Percentiles rank a stretch among this genome's conserved stretches.
Evolutionary conservation across 2,797 vertebrate genomes (phyloP).

Genomic region (Urocyon cinereoargenteus): DNA sequence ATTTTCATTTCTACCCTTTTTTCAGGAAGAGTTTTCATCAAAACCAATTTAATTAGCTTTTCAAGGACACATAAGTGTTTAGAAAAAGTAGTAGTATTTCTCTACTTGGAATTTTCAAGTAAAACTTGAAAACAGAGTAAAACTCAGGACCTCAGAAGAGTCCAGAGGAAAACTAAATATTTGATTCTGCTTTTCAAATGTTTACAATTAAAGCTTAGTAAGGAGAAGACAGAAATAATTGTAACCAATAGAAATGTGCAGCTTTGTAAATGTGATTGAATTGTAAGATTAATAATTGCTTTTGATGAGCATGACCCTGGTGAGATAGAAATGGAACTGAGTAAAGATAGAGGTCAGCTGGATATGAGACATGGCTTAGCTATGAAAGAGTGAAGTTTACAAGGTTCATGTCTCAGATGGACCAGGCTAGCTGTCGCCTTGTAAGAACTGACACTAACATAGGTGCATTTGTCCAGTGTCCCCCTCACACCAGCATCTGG

Average conservation of each 20-base stretch:
- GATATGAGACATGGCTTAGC: neutral
- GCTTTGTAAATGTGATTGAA: neutral
- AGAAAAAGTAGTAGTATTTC: neutral
- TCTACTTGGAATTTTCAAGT: neutral
- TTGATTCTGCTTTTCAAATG: neutral
- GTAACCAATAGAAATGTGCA: neutral
- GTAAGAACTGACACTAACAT: neutral
- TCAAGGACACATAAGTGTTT: slow-evolving; percentile 59
- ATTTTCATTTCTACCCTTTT: slow-evolving; percentile 65
- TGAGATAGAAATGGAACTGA: neutral
- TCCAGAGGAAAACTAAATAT: neutral
- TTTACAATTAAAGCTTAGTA: neutral
- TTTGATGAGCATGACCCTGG: neutral
- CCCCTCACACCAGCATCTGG: neutral
- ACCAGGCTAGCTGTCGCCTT: neutral
- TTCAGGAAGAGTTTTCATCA: slow-evolving; percentile 49
- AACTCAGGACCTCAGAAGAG: neutral
- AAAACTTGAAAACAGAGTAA: neutral
- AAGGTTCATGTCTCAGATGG: neutral
- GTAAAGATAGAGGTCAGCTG: neutral
- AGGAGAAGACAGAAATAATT: neutral
- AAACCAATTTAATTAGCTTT: slow-evolving; percentile 78
- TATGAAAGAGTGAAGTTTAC: neutral
- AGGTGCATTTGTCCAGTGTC: neutral
- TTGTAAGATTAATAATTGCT: neutral